Percentiles rank a stretch among this genome's conserved stretches.
Evolutionary conservation across 1,140 invertebrate species (phyloP).

Genomic region (Tribolium castaneum): DNA sequence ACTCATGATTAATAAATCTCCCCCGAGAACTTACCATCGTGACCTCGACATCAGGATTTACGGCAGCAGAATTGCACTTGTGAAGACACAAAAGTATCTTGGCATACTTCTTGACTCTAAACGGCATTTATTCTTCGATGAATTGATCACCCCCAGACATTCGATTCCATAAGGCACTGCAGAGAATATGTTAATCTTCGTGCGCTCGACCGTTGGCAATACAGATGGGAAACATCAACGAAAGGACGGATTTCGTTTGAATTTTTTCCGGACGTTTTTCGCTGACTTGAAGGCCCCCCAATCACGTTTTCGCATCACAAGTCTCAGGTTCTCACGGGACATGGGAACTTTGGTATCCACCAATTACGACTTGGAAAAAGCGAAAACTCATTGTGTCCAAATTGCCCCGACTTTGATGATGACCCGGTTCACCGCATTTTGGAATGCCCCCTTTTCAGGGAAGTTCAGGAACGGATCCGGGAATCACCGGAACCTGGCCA

Average conservation of each 20-base stretch:
- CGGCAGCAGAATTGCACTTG: no score
- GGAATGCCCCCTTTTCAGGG: neutral
- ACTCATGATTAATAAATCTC: no score
- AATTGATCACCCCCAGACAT: neutral
- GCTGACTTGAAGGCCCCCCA: neutral
- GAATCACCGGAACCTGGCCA: neutral
- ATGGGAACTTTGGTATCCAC: neutral
- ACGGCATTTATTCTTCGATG: neutral
- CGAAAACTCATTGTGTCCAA: neutral
- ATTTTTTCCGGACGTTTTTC: no score
- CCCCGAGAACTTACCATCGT: no score
- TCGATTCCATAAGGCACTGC: neutral
- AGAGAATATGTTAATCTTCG: neutral
- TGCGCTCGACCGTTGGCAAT: neutral
- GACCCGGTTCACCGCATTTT: neutral
- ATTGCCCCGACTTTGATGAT: neutral
- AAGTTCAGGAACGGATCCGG: neutral
- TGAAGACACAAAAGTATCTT: no score
- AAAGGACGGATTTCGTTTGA: neutral
- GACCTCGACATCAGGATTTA: no score
- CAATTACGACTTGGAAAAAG: neutral
- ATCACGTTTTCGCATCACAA: no score
- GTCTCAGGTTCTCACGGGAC: no score
- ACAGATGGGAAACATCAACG: neutral
- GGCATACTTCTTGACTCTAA: no score